These are phyloP conservation scores for Microplitis demolitor DNA, from an alignment of 1,140 invertebrate genomes.

Conservation along the genomic window DNA sequence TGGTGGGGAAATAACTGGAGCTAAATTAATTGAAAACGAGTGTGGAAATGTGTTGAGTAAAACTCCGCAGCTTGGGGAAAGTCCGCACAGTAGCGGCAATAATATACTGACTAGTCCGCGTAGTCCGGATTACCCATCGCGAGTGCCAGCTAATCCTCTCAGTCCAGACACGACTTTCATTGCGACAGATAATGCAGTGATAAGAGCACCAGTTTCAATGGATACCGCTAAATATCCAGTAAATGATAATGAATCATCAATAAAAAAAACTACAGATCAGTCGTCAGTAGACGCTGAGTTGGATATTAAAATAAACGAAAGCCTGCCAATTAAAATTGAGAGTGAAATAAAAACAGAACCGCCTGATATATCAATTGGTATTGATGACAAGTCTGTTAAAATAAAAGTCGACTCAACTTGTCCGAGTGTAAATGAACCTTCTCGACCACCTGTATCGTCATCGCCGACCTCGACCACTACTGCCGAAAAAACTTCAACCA, in stretches of 20 bases:
- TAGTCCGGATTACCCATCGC: conserved; percentile 55
- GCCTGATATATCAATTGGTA: conserved; percentile 5
- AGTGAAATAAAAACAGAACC: conserved; percentile 35
- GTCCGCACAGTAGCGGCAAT: conserved; percentile 48
- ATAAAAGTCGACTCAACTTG: neutral
- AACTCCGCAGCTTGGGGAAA: conserved; percentile 51
- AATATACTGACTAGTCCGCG: conserved; percentile 45
- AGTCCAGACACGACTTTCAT: conserved; percentile 41
- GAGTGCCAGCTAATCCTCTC: conserved; percentile 43
- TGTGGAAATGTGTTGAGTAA: conserved; percentile 48
- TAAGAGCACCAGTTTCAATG: conserved; percentile 32
- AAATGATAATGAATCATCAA: too few relatives aligned
- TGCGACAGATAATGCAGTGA: conserved; percentile 20
- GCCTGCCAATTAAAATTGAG: neutral
- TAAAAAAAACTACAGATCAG: too few relatives aligned
- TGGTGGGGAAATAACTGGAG: conserved; percentile 27
- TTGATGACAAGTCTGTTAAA: neutral
- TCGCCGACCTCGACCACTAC: neutral
- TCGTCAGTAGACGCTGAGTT: too few relatives aligned
- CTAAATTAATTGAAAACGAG: conserved; percentile 37
- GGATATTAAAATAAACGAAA: too few relatives aligned
- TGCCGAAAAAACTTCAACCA: neutral
- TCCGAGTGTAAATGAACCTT: neutral
- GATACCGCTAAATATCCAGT: conserved; percentile 19
- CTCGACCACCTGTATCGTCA: neutral